Evolutionary conservation across 2,888 invertebrate genomes (phyloP), one percentile per base, ranked within the genome.

Genomic region (Pyrrhia umbra): DNA sequence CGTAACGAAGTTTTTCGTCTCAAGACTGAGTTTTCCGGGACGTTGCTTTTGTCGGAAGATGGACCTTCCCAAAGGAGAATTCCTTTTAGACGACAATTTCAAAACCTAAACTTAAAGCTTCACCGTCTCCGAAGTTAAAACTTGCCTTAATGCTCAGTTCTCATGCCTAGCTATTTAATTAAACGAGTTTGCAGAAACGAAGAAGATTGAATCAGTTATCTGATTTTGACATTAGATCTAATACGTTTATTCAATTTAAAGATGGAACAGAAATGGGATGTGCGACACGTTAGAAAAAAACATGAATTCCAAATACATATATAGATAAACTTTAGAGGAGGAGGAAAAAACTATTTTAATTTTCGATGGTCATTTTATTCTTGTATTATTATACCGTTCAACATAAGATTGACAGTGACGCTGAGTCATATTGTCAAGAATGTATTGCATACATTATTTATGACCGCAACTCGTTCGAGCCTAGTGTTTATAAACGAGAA

Each of bases 1-100:
- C 25, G 30, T 52, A 75, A 75, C 42, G 42, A 46, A 6, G 25
- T 54, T 68, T 66, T 51, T 51, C 37, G 34, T 52, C 69, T 74
- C 30, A 57, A 49, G 39, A 25, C 47, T 39, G 45, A 67, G 54
- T 75, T 71, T 72, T 57, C 61, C 54, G 52, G 42, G 13, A 56
- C 66, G 40, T 57, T 71, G 60, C 10, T 57, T 51, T 59, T 62
- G 58, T 23, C 37, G 16, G 6, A 34, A 56, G 16, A 49, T 56
- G 8, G 27, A 23, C 21, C 42, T 51, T 51, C 45, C 10, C 40
- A 54, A 55, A 50, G 30, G 30, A 45, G 43, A 51, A 45, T 51
- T 18, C 18, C 20, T 18, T 60, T 51, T 46, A n/a, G 13, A 4
- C 40, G 13, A 60, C 60, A 51, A n/a, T 74, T 73, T 42, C 6